Evolutionary conservation across 2,797 vertebrate genomes (phyloP), one percentile per base, ranked within the genome.

Genomic region (Geotrypetes seraphini): DNA sequence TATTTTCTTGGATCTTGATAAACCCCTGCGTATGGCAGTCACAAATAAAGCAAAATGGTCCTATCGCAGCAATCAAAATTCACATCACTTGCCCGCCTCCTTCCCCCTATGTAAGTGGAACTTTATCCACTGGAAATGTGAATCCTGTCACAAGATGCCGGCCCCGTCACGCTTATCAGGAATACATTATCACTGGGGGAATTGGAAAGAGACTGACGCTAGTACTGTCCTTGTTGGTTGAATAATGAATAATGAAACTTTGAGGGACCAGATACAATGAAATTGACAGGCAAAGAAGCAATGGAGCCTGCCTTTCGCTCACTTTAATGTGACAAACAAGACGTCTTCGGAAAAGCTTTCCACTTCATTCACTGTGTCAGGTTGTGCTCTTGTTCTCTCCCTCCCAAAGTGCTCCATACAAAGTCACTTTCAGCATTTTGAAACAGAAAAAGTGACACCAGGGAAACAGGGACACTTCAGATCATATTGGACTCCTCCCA

Each of bases 171-270:
- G 68, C 73, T 78, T 71, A 73, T 75, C 74, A 67, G 66, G 76
- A 77, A 69, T 59, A 63, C 73, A 67, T 76, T 73, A 78, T 78
- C 64, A 34, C 66, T 64, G 46, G 52, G 45, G 73, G 65, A 73
- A n/a, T 78, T 73, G 77, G 68, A 63, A 60, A 47, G 56, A 67
- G 51, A 28, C 60, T 40, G 4, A 1, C 7, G 35, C 44, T 48
- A 18, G 47, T 26, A 35, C 57, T 53, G 43, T 57, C 65, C 56
- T 25, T 6, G 34, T 54, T 31, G 1, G 13, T 32, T 1, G 1
- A 58, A 35, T 70, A 60, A 74, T 77, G 70, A 79, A 73, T 75
- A 71, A 74, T 69, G 66, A 70, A 72, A 71, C 68, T 70, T 60
- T 70, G 53, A 26, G 5, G 48, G 47, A 25, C 67, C 16, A 3